phyloP scores from a whole-genome alignment of 2,113 vertebrate species.

The Ictalurus punctatus region DNA sequence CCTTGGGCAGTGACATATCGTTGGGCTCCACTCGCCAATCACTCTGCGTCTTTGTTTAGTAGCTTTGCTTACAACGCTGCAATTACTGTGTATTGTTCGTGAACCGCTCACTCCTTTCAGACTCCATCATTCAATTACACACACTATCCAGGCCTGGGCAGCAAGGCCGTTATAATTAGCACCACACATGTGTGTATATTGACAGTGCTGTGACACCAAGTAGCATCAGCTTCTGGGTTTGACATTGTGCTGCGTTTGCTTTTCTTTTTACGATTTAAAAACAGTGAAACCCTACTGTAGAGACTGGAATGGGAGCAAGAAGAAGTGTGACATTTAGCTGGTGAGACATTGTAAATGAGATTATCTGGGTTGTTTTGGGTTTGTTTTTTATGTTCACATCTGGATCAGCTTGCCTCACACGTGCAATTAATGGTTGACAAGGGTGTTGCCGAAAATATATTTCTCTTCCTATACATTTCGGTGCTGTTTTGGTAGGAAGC shows the following conservation, averaged over 20 bases:
- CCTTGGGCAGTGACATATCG: conserved; percentile 50
- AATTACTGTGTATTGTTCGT: conserved; percentile 63
- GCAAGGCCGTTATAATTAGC: neutral
- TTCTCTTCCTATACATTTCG: conserved; percentile 66
- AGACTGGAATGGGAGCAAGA: neutral
- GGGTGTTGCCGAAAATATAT: conserved; percentile 73
- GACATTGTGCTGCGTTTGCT: neutral
- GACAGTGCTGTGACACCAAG: neutral
- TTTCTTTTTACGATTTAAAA: neutral
- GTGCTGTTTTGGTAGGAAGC: conserved; percentile 62
- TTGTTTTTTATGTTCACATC: conserved; percentile 64
- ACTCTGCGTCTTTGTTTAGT: conserved; percentile 61
- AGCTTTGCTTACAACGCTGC: conserved; percentile 52
- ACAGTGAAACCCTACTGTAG: neutral
- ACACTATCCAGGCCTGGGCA: neutral
- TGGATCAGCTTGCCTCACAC: conserved; percentile 72
- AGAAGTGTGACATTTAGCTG: neutral
- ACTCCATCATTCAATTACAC: conserved; percentile 5
- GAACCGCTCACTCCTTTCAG: conserved; percentile 20
- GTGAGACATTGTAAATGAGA: neutral
- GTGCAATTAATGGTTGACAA: conserved; percentile 68
- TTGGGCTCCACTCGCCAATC: conserved; percentile 39
- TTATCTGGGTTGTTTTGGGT: conserved; percentile 14
- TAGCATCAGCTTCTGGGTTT: neutral
- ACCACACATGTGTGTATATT: neutral